These are phyloP conservation scores for Caenorhabditis inopinata DNA, from an alignment of 1,140 invertebrate species.

Conservation along the genomic window DNA sequence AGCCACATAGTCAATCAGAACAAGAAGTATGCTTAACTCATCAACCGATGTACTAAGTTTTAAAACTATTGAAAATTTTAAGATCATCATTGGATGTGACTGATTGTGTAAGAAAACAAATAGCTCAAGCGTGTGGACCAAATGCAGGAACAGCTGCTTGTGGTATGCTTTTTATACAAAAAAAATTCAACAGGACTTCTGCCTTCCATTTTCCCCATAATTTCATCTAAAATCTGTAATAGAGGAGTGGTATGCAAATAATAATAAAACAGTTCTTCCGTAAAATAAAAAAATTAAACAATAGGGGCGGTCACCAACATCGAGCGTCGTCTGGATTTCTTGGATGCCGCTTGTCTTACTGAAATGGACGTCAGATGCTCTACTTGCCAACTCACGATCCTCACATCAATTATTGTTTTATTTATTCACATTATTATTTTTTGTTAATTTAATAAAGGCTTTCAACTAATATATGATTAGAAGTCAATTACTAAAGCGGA, in stretches of 20 bases:
- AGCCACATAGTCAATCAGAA: no score
- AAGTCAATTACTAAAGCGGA: no score
- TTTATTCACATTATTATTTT: neutral
- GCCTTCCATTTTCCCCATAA: no score
- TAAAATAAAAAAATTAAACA: no score
- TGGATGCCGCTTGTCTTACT: conserved; percentile 33
- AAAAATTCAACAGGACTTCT: neutral
- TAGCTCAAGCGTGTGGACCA: neutral
- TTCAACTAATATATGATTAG: no score
- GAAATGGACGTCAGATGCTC: conserved; percentile 33
- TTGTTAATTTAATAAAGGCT: neutral
- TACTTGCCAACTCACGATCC: neutral
- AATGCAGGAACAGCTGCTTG: conserved; percentile 7
- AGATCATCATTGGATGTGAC: neutral
- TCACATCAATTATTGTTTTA: conserved; percentile 8
- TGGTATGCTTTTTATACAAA: neutral
- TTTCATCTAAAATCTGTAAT: neutral
- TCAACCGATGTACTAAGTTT: no score
- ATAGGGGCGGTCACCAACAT: conserved; percentile 32
- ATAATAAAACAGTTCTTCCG: no score
- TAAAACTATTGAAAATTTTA: no score
- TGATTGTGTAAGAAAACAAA: conserved; percentile 10
- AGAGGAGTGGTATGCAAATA: no score
- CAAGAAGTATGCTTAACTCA: no score
- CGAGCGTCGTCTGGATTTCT: conserved; percentile 8